Base-by-base conservation (phyloP, 2,113 vertebrate genomes). In the Muntiacus muntjak region DNA sequence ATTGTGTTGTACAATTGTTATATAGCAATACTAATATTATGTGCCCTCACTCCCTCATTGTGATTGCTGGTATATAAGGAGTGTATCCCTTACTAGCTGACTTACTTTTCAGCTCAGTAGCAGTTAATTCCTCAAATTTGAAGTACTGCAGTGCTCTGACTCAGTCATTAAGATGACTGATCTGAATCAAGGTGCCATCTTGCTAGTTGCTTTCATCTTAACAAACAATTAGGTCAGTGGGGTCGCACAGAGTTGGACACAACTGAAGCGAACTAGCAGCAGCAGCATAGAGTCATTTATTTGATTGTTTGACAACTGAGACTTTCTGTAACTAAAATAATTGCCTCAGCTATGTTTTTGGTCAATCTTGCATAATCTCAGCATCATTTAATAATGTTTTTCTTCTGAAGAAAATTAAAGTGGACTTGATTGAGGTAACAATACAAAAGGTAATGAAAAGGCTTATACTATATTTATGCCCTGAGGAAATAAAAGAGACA, bases 301-400 rank as follows among this genome's bases (percentile, higher is more conserved):
- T 97, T 97, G 79, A 96, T n/a, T 94, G 62, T 95, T 96, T 93
- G 89, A 97, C 87, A 91, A 97, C 74, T 96, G 83, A 89, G 23
- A 87, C 21, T 79, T 92, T 84, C 28, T 83, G 40, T 81, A 96
- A 62, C 33, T 87, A 95, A 96, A 94, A 96, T 96, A 92, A 87
- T 94, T 91, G 47, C 55, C 33, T 96, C 40, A 47, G n/a, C 57
- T 95, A 57, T 91, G 43, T 17, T 95, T 97, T 95, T 94, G 58
- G 84, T 90, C 62, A 97, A 94, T 92, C 76, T 54, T 90, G 47
- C 10, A 76, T 94, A 92, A 96, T 81, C 74, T 36, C 7, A 97
- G 79, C 26, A 62, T 83, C 5, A 58, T 95, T 96, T 92, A 92
- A 94, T 92, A 19, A 87, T 52, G 82, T 94, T 58, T 89, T 97